phyloP scores from a whole-genome alignment of 2,888 invertebrate genomes.

The Eilema depressum region DNA sequence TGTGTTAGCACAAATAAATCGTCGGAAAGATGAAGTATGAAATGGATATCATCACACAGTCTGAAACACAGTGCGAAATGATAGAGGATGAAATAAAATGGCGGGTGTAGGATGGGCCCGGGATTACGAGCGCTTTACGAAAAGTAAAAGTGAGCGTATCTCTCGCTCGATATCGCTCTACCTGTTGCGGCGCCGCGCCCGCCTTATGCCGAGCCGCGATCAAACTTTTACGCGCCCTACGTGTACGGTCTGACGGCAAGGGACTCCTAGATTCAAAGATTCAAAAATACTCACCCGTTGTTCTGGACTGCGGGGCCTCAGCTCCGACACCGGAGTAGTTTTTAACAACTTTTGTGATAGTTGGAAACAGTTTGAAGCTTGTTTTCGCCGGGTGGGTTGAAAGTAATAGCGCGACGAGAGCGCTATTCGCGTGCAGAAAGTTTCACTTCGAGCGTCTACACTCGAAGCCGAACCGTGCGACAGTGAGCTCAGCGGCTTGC shows the following conservation, averaged over 20 bases:
- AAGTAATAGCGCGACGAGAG: conserved; percentile 68
- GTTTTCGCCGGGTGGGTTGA: conserved; percentile 55
- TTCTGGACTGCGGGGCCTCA: conserved; percentile 57
- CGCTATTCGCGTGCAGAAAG: conserved; percentile 54
- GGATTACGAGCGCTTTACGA: conserved; percentile 68
- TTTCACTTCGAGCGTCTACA: conserved; percentile 61
- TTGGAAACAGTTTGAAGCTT: conserved; percentile 75
- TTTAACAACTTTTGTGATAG: conserved; percentile 69
- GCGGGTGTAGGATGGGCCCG: conserved; percentile 63
- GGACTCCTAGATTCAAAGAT: conserved; percentile 44
- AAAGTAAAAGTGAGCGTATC: conserved; percentile 72
- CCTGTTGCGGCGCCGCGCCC: conserved; percentile 78
- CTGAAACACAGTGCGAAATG: conserved; percentile 31
- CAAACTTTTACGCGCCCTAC: conserved; percentile 75
- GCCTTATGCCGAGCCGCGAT: conserved; percentile 55
- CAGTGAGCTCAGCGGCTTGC: conserved; percentile 55
- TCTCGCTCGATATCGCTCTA: conserved; percentile 75
- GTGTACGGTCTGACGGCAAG: conserved; percentile 47
- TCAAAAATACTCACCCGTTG: conserved; percentile 68
- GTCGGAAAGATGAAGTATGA: conserved; percentile 32
- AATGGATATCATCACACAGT: conserved; percentile 32
- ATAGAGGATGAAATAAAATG: conserved; percentile 65
- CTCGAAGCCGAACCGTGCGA: conserved; percentile 56
- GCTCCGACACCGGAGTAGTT: conserved; percentile 62
- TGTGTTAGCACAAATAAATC: conserved; percentile 6